phyloP scores from a whole-genome alignment of 2,797 vertebrate species.

The Picus viridis region DNA sequence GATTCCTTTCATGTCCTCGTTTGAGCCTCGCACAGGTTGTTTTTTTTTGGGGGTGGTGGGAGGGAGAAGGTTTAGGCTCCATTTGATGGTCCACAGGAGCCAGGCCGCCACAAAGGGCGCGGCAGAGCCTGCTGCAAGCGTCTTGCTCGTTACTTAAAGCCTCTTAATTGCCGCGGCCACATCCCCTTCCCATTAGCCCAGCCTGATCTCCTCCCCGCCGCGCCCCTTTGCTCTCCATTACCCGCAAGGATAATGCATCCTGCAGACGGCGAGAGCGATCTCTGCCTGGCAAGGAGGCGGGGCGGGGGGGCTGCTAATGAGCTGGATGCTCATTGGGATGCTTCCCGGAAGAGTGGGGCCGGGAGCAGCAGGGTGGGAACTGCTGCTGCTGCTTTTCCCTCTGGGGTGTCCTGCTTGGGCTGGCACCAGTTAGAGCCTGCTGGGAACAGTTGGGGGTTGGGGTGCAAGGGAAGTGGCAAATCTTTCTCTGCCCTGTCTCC shows the following conservation, averaged over 20 bases:
- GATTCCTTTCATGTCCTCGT: too few relatives aligned
- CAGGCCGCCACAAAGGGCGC: background rate
- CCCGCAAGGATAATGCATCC: background rate
- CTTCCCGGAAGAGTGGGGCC: background rate
- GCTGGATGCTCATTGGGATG: background rate
- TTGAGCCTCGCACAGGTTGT: background rate
- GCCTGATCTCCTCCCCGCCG: background rate
- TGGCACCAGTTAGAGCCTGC: background rate
- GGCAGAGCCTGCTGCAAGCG: background rate
- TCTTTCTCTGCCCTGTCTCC: background rate
- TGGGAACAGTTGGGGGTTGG: background rate
- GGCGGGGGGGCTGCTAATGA: background rate
- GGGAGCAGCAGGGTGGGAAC: background rate
- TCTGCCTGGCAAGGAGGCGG: background rate
- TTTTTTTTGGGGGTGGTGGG: too few relatives aligned
- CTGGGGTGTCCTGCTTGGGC: background rate
- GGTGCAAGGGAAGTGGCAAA: background rate
- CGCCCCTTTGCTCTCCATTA: background rate
- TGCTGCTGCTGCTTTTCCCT: background rate
- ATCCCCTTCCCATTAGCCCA: background rate
- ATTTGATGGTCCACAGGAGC: background rate
- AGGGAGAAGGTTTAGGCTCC: background rate
- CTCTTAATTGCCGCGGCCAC: slow-evolving; percentile 17
- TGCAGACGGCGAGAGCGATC: background rate
- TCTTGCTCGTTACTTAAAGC: slow-evolving; percentile 1